Conservation (phyloP, 1,140 invertebrate genomes). For the Paramacrobiotus metropolitanus region DNA sequence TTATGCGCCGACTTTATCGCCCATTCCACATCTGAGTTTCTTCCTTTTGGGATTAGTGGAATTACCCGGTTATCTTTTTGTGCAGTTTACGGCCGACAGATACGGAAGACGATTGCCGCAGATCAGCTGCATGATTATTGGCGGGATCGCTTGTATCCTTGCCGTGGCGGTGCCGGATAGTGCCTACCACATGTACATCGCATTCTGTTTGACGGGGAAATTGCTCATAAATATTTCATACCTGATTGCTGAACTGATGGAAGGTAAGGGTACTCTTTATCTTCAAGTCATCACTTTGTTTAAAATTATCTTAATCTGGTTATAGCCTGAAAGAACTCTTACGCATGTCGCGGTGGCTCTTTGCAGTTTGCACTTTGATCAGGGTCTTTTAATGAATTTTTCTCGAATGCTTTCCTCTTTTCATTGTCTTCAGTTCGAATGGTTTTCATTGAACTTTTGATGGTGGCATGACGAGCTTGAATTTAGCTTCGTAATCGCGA, state of each 20-base stretch:
- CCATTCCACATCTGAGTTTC: slow-evolving; percentile 13
- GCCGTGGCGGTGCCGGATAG: slow-evolving; percentile 7
- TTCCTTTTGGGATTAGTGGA: slow-evolving; percentile 16
- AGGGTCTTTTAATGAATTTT: no score
- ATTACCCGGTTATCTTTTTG: slow-evolving; percentile 13
- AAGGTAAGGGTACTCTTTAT: not conserved
- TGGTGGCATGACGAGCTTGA: no score
- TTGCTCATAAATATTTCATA: not conserved
- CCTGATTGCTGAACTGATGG: not conserved
- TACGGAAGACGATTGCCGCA: slow-evolving; percentile 6
- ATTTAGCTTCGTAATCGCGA: no score
- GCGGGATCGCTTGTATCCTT: slow-evolving; percentile 9
- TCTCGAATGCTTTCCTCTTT: no score
- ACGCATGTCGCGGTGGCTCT: no score
- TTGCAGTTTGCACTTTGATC: no score
- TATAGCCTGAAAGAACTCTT: no score
- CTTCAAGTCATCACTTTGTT: no score
- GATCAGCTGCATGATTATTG: slow-evolving; percentile 9
- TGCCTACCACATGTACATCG: not conserved
- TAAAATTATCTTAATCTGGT: no score
- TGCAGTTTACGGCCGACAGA: slow-evolving; percentile 5
- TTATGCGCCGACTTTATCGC: slow-evolving; percentile 10
- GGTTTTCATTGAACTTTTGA: no score
- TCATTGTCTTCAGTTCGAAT: no score
- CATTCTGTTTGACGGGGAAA: not conserved